Percentiles rank a stretch among this genome's conserved stretches.
phyloP scores from a whole-genome alignment of 2,888 invertebrate genomes.

The Diaperis boleti region DNA sequence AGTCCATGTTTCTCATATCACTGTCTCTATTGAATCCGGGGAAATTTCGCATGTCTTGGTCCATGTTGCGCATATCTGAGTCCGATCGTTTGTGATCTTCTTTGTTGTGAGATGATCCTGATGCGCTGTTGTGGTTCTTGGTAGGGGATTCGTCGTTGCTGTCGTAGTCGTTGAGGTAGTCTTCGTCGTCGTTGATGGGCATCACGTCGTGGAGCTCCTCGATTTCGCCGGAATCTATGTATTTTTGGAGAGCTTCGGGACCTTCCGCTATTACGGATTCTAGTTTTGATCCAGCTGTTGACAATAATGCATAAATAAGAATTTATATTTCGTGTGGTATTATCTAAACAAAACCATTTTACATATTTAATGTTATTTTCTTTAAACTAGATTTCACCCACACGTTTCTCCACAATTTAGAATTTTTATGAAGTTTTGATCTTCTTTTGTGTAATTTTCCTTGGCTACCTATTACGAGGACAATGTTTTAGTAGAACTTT shows the following conservation, averaged over 20 bases:
- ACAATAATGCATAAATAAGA: no score
- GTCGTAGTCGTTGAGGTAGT: conserved; percentile 68
- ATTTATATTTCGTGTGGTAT: no score
- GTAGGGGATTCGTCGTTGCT: conserved; percentile 60
- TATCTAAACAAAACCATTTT: no score
- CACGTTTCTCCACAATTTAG: no score
- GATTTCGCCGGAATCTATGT: conserved; percentile 83
- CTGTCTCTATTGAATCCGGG: conserved; percentile 47
- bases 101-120: conserved; percentile 29
- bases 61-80: conserved; percentile 50
- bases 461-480: no score
- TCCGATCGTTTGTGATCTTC: conserved; percentile 35
- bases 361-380: no score
- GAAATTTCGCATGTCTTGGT: conserved; percentile 59
- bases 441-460: no score
- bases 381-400: no score
- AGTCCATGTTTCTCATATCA: conserved; percentile 53
- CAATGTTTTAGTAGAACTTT: no score
- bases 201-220: conserved; percentile 84
- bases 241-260: conserved; percentile 80
- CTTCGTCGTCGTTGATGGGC: conserved; percentile 73
- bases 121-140: conserved; percentile 31
- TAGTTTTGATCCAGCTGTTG: conserved; percentile 78
- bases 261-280: conserved; percentile 84
- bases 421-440: no score